A percentile compares a stretch with the other conserved stretches of the same genome.
phyloP scores from a whole-genome alignment of 2,888 invertebrate species.

The Drosophila merina region DNA sequence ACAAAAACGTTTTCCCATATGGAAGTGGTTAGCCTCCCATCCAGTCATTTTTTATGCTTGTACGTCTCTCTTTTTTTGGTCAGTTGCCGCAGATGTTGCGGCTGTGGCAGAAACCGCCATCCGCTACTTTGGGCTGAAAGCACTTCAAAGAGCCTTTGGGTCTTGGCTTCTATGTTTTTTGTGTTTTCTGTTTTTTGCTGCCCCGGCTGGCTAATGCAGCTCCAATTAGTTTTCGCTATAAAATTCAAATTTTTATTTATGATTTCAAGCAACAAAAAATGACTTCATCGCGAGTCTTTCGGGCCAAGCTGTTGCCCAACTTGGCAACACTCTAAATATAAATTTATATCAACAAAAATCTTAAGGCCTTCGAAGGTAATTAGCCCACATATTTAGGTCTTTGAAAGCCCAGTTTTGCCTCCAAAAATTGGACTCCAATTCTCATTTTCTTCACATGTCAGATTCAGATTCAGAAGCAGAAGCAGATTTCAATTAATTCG shows the following conservation, averaged over 20 bases:
- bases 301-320: not conserved
- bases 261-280: slow-evolving; percentile 13
- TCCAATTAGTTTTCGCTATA: slow-evolving; percentile 69
- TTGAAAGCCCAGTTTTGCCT: not conserved
- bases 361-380: not conserved
- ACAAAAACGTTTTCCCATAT: slow-evolving; percentile 27
- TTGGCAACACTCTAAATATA: not conserved
- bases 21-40: slow-evolving; percentile 38
- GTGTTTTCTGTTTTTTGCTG: too few species aligned
- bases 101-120: slow-evolving; percentile 43
- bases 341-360: not conserved
- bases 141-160: slow-evolving; percentile 63
- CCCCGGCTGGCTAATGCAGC: slow-evolving; percentile 42
- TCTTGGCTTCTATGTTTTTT: not conserved
- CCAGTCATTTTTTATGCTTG: slow-evolving; percentile 1
- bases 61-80: slow-evolving; percentile 22
- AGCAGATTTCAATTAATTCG: slow-evolving; percentile 42
- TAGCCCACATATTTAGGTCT: not conserved
- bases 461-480: slow-evolving; percentile 9
- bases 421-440: not conserved
- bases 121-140: slow-evolving; percentile 10
- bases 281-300: not conserved
- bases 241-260: slow-evolving; percentile 69
- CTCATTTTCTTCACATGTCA: slow-evolving; percentile 5
- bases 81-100: slow-evolving; percentile 33